These are phyloP conservation scores for Aphaenogaster ashmeadi DNA, from an alignment of 1,140 invertebrate species.

Conservation along the genomic window DNA sequence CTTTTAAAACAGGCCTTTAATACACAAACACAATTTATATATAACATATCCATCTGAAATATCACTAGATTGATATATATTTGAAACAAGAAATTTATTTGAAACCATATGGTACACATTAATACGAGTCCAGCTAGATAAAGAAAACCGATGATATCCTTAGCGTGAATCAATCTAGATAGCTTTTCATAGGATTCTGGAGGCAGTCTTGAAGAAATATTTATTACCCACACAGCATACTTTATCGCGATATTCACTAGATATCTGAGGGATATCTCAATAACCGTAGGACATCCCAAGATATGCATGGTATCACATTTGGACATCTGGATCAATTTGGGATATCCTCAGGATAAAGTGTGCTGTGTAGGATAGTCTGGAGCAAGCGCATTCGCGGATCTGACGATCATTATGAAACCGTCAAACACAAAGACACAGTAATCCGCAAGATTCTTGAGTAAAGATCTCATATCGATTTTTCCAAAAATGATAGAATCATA, in stretches of 20 bases:
- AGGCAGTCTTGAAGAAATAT: not conserved
- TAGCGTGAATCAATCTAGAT: not conserved
- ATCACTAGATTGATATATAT: not conserved
- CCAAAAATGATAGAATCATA: not conserved
- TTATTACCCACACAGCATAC: not conserved
- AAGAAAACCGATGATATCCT: not conserved
- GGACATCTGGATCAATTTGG: too few species aligned
- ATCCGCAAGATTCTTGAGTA: conserved; percentile 67
- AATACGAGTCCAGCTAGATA: not conserved
- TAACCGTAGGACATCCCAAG: too few species aligned
- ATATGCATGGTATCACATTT: too few species aligned
- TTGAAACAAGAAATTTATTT: not conserved
- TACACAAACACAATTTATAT: not conserved
- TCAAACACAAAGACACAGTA: conserved; percentile 72
- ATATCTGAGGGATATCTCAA: too few species aligned
- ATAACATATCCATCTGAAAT: not conserved
- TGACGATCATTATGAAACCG: not conserved
- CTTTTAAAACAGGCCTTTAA: not conserved
- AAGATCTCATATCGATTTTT: not conserved
- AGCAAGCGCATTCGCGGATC: not conserved
- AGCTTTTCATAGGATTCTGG: not conserved
- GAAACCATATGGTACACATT: too few species aligned
- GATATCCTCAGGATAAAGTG: too few species aligned
- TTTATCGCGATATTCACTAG: too few species aligned
- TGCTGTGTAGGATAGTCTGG: not conserved